These are phyloP conservation scores for Argyrosomus regius DNA, from an alignment of 2,797 vertebrate genomes.

Conservation along the genomic window DNA sequence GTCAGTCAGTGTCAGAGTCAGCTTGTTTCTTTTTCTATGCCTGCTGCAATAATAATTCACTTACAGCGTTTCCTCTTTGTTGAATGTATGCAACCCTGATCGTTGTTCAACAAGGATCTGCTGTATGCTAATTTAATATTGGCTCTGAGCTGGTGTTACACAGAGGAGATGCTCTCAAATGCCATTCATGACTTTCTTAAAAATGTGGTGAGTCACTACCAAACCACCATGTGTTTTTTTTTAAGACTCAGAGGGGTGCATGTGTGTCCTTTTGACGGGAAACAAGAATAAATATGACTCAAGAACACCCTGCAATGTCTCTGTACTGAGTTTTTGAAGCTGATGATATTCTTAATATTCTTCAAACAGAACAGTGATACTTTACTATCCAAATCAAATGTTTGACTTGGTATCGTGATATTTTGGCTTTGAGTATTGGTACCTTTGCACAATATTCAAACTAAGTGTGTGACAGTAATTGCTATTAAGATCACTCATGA, in stretches of 20 bases:
- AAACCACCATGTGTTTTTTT: slow-evolving; percentile 48
- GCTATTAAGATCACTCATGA: background rate
- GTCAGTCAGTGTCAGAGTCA: slow-evolving; percentile 9
- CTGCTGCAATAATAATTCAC: slow-evolving; percentile 26
- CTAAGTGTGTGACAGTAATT: background rate
- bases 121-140: slow-evolving; percentile 19
- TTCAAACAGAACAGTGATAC: background rate
- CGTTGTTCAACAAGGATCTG: slow-evolving; percentile 37
- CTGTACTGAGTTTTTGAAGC: slow-evolving; percentile 7
- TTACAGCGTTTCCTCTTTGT: slow-evolving; percentile 32
- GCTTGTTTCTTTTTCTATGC: slow-evolving; percentile 6
- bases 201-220: slow-evolving; percentile 40
- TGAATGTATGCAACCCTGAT: slow-evolving; percentile 49
- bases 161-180: slow-evolving; percentile 50
- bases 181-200: slow-evolving; percentile 53
- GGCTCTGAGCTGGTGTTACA: slow-evolving; percentile 44
- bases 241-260: slow-evolving; percentile 34
- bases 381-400: background rate
- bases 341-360: background rate
- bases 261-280: slow-evolving; percentile 50
- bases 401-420: background rate
- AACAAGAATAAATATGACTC: slow-evolving; percentile 67
- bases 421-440: background rate
- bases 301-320: slow-evolving; percentile 3
- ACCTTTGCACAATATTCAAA: background rate